phyloP scores from a whole-genome alignment of 2,113 vertebrate species.

The Saiga tatarica region DNA sequence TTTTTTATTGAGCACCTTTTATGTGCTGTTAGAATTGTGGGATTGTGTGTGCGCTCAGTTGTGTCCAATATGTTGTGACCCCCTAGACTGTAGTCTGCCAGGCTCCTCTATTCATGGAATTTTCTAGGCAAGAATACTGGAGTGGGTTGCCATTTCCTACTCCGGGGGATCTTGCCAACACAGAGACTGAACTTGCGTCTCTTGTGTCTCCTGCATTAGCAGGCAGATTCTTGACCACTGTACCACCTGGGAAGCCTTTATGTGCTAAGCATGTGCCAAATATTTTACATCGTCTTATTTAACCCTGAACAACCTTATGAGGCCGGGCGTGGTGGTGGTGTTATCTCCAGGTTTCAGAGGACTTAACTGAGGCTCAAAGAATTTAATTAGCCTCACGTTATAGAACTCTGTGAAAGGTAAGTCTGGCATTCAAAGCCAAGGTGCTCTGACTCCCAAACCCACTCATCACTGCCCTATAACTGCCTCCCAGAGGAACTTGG shows the following conservation, averaged over 20 bases:
- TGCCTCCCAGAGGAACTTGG: neutral
- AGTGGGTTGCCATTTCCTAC: neutral
- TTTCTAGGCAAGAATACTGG: neutral
- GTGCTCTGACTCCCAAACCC: neutral
- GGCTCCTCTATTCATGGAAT: neutral
- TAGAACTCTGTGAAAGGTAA: neutral
- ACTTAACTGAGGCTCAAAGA: neutral
- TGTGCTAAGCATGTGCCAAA: neutral
- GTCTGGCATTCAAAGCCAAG: neutral
- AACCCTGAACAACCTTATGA: neutral
- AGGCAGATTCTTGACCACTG: neutral
- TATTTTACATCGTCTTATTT: neutral
- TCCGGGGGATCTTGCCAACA: neutral
- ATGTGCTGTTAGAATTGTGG: neutral
- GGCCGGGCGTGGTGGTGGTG: neutral
- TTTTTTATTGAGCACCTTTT: neutral
- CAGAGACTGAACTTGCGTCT: neutral
- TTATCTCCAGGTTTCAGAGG: neutral
- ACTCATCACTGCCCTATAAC: neutral
- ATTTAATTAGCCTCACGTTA: no score
- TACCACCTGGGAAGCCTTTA: neutral
- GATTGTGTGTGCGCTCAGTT: neutral
- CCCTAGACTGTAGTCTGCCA: neutral
- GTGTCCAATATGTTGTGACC: accelerated
- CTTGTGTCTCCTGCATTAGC: neutral